Percentiles rank a stretch among this genome's conserved stretches.
These are phyloP conservation scores for Corydoras sp. DNA, from an alignment of 2,113 vertebrate species.

Conservation along the genomic window DNA sequence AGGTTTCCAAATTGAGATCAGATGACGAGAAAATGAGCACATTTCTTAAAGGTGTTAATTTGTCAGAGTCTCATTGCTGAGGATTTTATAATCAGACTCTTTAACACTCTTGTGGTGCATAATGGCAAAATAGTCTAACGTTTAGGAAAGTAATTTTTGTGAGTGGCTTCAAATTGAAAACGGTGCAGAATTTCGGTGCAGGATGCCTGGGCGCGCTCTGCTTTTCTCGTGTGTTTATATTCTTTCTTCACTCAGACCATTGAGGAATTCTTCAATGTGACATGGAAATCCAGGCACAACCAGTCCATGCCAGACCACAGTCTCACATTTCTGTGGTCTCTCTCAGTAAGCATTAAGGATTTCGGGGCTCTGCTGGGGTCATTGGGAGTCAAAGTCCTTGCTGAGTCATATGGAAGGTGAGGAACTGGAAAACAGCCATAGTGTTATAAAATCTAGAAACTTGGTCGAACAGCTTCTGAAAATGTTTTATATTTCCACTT, in stretches of 20 bases:
- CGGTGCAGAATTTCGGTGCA: background rate
- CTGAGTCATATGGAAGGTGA: slow-evolving; percentile 67
- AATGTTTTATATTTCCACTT: background rate
- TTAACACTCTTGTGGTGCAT: too few species aligned
- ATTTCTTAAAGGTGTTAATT: too few species aligned
- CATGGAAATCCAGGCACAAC: slow-evolving; percentile 66
- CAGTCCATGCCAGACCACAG: slow-evolving; percentile 63
- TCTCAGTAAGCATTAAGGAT: slow-evolving; percentile 74
- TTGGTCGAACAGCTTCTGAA: too few species aligned
- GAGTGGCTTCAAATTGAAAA: too few species aligned
- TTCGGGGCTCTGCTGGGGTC: slow-evolving; percentile 68
- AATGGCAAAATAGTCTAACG: too few species aligned
- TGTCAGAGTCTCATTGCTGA: too few species aligned
- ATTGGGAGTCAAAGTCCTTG: slow-evolving; percentile 65
- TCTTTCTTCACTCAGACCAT: slow-evolving; percentile 57
- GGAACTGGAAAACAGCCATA: background rate
- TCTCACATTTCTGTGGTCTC: slow-evolving; percentile 69
- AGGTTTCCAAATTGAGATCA: too few species aligned
- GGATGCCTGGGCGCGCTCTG: background rate
- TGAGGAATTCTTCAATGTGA: slow-evolving; percentile 69
- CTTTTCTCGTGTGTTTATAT: background rate
- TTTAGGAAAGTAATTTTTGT: too few species aligned
- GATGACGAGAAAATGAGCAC: too few species aligned
- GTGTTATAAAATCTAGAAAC: too few species aligned
- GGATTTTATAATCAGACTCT: too few species aligned